Percentiles rank a stretch among this genome's conserved stretches.
Conservation (phyloP, 1,140 invertebrate species). For the Cardiocondyla obscurior region DNA sequence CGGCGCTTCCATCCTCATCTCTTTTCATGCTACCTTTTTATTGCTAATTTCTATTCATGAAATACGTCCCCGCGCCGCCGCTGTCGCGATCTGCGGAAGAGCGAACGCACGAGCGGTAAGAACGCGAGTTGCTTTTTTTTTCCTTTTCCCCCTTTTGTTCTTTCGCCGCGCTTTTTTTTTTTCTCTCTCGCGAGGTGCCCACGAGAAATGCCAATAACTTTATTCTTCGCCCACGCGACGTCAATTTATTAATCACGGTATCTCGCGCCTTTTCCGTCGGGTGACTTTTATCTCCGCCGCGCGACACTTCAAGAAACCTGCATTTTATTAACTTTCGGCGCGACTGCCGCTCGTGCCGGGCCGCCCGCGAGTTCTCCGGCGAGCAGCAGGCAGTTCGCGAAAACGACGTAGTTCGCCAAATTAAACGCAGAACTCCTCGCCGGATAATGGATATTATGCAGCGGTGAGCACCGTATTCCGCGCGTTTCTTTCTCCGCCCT, state of each 20-base stretch:
- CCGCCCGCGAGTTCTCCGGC: background rate
- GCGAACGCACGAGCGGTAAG: background rate
- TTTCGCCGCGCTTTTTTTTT: background rate
- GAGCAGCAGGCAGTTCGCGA: background rate
- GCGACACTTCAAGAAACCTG: background rate
- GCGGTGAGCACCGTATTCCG: slow-evolving; percentile 24
- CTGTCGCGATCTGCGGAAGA: background rate
- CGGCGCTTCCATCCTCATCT: slow-evolving; percentile 23
- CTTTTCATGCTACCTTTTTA: slow-evolving; percentile 48
- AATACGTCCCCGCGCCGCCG: background rate
- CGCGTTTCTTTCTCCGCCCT: slow-evolving; percentile 38
- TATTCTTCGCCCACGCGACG: background rate
- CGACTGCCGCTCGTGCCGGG: background rate
- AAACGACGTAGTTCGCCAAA: slow-evolving; percentile 43
- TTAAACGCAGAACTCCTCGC: slow-evolving; percentile 28
- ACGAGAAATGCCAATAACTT: background rate
- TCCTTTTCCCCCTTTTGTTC: background rate
- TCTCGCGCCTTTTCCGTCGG: background rate
- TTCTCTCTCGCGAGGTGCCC: background rate
- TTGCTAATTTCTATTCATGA: slow-evolving; percentile 56
- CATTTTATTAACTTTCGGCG: slow-evolving; percentile 40
- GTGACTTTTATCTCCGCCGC: background rate
- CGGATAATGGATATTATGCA: slow-evolving; percentile 50
- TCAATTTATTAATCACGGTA: background rate
- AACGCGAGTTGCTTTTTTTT: background rate